A percentile compares a stretch with the other conserved stretches of the same genome.
Evolutionary conservation across 2,113 vertebrate species (phyloP).

Genomic region (Pardalotus punctatus): DNA sequence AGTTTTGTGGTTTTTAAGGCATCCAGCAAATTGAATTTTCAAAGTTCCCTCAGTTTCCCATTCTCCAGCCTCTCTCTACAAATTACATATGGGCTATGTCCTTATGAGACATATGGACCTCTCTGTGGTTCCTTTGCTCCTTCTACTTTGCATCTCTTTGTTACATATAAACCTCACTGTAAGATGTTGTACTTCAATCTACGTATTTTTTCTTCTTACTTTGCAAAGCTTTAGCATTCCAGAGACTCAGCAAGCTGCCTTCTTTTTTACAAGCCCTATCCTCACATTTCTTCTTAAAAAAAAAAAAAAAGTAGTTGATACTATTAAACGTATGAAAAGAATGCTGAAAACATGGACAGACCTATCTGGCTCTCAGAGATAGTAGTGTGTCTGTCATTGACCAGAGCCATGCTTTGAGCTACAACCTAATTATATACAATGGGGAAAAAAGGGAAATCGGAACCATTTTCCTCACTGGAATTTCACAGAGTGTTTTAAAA

Average conservation of each 20-base stretch:
- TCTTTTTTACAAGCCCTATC: not conserved
- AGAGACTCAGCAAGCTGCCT: not conserved
- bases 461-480: not conserved
- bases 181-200: not conserved
- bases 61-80: not conserved
- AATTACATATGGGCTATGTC: not conserved
- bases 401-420: not conserved
- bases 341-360: rapidly evolving
- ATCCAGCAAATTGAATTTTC: not conserved
- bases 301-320: not conserved
- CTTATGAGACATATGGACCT: not conserved
- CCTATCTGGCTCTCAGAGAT: not conserved
- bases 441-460: rapidly evolving
- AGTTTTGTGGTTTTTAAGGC: not conserved
- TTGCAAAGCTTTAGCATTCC: not conserved
- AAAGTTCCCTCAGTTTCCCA: not conserved
- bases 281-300: not conserved
- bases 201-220: not conserved
- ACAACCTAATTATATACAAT: not conserved
- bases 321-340: not conserved
- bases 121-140: not conserved
- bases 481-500: not conserved
- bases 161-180: not conserved
- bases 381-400: not conserved
- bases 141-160: not conserved